A percentile compares a stretch with the other conserved stretches of the same genome.
Conservation (phyloP, 2,888 invertebrate species). For the Zaprionus bogoriensis region DNA sequence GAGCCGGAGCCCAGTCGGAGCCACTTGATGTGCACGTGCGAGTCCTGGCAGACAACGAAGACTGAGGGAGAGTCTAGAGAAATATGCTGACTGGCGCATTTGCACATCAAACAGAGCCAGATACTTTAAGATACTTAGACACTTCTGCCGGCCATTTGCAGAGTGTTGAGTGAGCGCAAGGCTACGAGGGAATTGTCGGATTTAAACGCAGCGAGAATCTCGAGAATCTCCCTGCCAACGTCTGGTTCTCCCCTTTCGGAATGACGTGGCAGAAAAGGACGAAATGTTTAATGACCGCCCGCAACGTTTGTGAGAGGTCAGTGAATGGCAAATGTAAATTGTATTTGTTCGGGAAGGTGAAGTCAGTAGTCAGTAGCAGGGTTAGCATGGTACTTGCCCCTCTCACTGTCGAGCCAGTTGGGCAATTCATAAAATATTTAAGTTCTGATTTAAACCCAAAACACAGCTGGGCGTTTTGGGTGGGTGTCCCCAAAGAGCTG, state of each 20-base stretch:
- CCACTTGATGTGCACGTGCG: conserved; percentile 62
- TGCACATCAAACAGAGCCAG: conserved; percentile 71
- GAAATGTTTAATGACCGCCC: conserved; percentile 49
- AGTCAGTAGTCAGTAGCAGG: too few species aligned
- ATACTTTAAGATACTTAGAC: conserved; percentile 61
- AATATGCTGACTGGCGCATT: conserved; percentile 73
- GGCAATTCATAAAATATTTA: conserved; percentile 59
- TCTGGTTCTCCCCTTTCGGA: not conserved
- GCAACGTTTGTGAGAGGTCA: conserved; percentile 57
- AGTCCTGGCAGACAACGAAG: conserved; percentile 2
- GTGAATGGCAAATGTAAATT: conserved; percentile 46
- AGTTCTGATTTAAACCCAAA: conserved; percentile 59
- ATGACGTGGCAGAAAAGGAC: conserved; percentile 36
- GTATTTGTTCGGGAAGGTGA: conserved; percentile 20
- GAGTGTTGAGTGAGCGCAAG: conserved; percentile 31
- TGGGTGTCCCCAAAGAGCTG: conserved; percentile 39
- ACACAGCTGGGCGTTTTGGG: conserved; percentile 41
- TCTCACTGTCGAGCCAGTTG: too few species aligned
- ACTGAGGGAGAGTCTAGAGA: conserved; percentile 30
- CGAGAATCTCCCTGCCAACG: not conserved
- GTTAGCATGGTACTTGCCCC: conserved; percentile 2
- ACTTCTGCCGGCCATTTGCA: conserved; percentile 47
- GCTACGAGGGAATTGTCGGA: not conserved
- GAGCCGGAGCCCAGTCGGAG: not conserved
- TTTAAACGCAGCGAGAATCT: too few species aligned